These are phyloP conservation scores for Calidris pugnax DNA, from an alignment of 2,113 vertebrate genomes.

Conservation along the genomic window DNA sequence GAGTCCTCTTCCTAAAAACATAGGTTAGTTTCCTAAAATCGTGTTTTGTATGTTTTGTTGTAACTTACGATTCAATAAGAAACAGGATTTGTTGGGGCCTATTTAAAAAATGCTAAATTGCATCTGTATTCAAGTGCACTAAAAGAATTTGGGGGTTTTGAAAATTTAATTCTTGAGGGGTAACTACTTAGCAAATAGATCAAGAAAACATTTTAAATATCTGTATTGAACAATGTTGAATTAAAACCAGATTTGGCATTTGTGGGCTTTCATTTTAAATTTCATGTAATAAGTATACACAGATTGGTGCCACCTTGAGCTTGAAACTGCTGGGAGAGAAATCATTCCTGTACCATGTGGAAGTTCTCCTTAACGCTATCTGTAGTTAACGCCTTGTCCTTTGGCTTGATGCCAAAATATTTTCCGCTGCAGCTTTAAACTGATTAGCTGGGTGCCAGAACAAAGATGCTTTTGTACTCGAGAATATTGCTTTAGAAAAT, in stretches of 20 bases:
- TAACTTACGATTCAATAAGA: background rate
- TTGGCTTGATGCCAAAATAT: constrained; percentile 69
- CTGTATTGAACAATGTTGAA: background rate
- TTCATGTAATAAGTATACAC: background rate
- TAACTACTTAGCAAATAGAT: background rate
- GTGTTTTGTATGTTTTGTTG: background rate
- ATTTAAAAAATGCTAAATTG: background rate
- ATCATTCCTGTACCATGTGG: background rate
- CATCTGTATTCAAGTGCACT: background rate
- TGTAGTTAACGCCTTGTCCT: constrained; percentile 66
- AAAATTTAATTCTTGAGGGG: background rate
- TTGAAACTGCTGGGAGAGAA: background rate
- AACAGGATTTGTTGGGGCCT: background rate
- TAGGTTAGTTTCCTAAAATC: background rate
- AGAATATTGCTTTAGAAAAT: constrained; percentile 59
- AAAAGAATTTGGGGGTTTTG: background rate
- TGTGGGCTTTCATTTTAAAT: background rate
- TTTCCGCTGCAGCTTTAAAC: constrained; percentile 71
- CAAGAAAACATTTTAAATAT: background rate
- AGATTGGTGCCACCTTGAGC: constrained; percentile 14
- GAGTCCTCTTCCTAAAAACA: background rate
- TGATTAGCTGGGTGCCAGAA: constrained; percentile 78
- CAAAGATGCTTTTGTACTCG: constrained; percentile 75
- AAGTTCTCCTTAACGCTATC: constrained; percentile 56
- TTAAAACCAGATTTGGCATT: background rate